phyloP scores from a whole-genome alignment of 1,140 invertebrate species.

The Drosophila nigrodunni region DNA sequence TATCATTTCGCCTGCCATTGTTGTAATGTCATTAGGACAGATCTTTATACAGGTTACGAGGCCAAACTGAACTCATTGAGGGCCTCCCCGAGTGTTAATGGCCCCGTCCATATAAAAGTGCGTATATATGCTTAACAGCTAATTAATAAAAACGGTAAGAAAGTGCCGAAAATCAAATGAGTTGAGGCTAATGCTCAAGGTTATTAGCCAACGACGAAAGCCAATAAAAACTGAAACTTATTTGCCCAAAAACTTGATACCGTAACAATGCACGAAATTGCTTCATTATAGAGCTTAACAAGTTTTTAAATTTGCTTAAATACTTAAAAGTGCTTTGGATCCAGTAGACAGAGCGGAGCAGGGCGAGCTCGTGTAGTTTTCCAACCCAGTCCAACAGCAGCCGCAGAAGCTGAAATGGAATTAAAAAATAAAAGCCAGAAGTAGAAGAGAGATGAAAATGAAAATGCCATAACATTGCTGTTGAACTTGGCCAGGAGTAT shows the following conservation, averaged over 20 bases:
- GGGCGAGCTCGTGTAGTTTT: not conserved
- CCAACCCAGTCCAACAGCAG: not conserved
- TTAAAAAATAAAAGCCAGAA: constrained; percentile 20
- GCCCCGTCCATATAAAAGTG: not conserved
- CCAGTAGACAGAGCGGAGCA: constrained; percentile 1
- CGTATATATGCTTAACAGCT: constrained; percentile 23
- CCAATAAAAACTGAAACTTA: constrained; percentile 39
- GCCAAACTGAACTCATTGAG: constrained; percentile 17
- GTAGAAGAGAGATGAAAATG: not conserved
- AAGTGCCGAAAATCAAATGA: constrained; percentile 53
- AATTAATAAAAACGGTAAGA: constrained; percentile 70
- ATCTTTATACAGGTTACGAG: constrained; percentile 23
- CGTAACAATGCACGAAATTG: constrained; percentile 53
- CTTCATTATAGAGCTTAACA: constrained; percentile 74
- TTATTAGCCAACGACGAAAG: constrained; percentile 34
- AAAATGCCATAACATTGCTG: constrained; percentile 34
- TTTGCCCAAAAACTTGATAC: constrained; percentile 9
- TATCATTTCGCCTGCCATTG: constrained; percentile 49
- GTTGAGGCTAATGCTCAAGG: constrained; percentile 33
- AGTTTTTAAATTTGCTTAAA: constrained; percentile 81
- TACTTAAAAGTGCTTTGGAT: constrained; percentile 58
- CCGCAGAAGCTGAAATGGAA: constrained; percentile 42
- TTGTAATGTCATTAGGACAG: constrained; percentile 40
- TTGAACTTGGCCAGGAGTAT: constrained; percentile 9
- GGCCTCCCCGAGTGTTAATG: constrained; percentile 20